Evolutionary conservation across 2,888 invertebrate species (phyloP), one percentile per base, ranked within the genome.

Genomic region (Pherbina coryleti): DNA sequence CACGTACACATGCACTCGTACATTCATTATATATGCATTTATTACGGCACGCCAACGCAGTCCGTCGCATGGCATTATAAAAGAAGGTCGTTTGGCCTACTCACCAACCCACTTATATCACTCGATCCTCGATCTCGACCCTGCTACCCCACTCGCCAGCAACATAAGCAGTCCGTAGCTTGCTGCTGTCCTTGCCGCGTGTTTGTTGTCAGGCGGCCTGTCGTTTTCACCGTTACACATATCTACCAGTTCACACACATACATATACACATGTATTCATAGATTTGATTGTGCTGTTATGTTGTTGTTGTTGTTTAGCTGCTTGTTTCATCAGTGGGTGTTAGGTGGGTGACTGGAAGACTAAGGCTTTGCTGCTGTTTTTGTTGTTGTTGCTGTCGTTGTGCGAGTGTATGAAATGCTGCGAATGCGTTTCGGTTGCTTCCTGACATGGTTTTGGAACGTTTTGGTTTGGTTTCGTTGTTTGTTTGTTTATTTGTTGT

Each of bases 381-480:
- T 5, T 57, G 57, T 57, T 64, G 22, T 31, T 64, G 25, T 66
- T 66, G 64, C 31, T 66, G 64, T 37, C 9, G n/a, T 67, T 67
- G 67, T 67, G 4, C 44, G 11, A 44, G 44, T 44, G 44, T 44
- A 44, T 44, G 11, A 44, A 44, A 11, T 44, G 44, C 44, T 66
- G 51, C 14, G 25, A 64, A 64, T 28, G 66, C 25, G 57, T 60
- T 64, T 67, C 44, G 66, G 34, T 67, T 81, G 83, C 83, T 82
- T 83, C 83, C 82, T 86, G 86, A 86, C 86, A 86, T 86, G 85
- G 82, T 87, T 87, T 85, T 19, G 67, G 7, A 66, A 31, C 31
- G 44, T 19, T n/a, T 37, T 34, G 9, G 3, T 28, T 11, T 14
- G 28, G 17, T 28, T 25, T 64, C 28, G 31, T 64, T 7, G n/a